Evolutionary conservation across 2,888 invertebrate species (phyloP).

Genomic region (Microctonus brassicae): DNA sequence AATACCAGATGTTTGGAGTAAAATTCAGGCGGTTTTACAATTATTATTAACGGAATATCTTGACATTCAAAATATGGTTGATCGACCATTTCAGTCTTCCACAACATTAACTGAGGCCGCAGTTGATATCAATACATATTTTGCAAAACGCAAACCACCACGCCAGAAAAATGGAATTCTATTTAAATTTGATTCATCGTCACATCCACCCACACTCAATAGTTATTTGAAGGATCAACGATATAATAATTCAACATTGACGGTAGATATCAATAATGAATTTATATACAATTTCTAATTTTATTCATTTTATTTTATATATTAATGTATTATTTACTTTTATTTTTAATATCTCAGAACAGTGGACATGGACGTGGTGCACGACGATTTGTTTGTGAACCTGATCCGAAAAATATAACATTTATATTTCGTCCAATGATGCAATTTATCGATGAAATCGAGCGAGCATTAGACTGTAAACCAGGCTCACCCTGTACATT

Average conservation of each 20-base stretch:
- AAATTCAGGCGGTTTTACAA: constrained; percentile 91
- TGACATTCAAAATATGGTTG: constrained; percentile 84
- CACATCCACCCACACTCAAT: constrained; percentile 71
- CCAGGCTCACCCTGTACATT: constrained; percentile 81
- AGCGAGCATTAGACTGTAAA: constrained; percentile 75
- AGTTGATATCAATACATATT: constrained; percentile 74
- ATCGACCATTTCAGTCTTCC: constrained; percentile 73
- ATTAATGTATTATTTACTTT: neutral
- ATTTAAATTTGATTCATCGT: constrained; percentile 68
- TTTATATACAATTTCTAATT: neutral
- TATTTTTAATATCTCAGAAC: constrained; percentile 44
- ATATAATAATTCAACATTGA: constrained; percentile 68
- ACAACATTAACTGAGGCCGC: constrained; percentile 67
- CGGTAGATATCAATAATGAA: constrained; percentile 45
- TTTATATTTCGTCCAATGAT: constrained; percentile 87
- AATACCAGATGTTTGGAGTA: constrained; percentile 88
- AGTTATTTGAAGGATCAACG: constrained; percentile 64
- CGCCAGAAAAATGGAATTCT: constrained; percentile 56
- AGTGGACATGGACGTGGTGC: constrained; percentile 49
- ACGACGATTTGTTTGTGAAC: constrained; percentile 82
- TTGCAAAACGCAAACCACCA: constrained; percentile 71
- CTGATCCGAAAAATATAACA: constrained; percentile 81
- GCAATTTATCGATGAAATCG: constrained; percentile 87
- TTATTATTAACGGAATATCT: constrained; percentile 87
- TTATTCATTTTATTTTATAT: neutral